Conservation (phyloP, 2,797 vertebrate genomes). For the Anas bahamensis region DNA sequence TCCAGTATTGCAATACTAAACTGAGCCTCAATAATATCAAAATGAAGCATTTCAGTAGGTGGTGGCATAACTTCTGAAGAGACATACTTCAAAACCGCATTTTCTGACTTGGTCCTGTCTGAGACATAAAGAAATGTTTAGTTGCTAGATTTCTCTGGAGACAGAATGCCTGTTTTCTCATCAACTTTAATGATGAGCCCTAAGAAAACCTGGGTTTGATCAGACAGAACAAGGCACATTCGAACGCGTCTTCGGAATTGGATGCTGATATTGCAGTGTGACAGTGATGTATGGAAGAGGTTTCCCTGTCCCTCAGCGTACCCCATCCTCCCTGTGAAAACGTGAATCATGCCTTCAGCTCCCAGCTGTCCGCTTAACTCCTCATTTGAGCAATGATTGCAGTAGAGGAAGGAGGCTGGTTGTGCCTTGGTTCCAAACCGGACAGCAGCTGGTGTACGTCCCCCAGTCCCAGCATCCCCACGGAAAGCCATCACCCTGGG, state of each 20-base stretch:
- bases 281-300: slow-evolving; percentile 47
- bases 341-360: background rate
- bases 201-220: slow-evolving; percentile 23
- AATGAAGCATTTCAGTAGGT: slow-evolving; percentile 24
- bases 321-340: background rate
- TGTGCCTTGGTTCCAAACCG: background rate
- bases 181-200: slow-evolving; percentile 36
- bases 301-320: background rate
- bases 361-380: background rate
- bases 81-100: background rate
- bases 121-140: background rate
- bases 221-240: slow-evolving; percentile 13
- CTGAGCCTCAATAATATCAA: background rate
- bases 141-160: slow-evolving; percentile 45
- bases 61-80: background rate
- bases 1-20: background rate
- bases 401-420: background rate
- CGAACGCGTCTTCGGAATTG: background rate
- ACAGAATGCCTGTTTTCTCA: slow-evolving; percentile 26
- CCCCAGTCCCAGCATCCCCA: too few species aligned
- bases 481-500: background rate
- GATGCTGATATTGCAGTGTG: background rate
- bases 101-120: background rate
- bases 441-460: background rate
- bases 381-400: background rate